These are phyloP conservation scores for Geotrupes spiniger DNA, from an alignment of 2,888 invertebrate genomes.

Conservation along the genomic window DNA sequence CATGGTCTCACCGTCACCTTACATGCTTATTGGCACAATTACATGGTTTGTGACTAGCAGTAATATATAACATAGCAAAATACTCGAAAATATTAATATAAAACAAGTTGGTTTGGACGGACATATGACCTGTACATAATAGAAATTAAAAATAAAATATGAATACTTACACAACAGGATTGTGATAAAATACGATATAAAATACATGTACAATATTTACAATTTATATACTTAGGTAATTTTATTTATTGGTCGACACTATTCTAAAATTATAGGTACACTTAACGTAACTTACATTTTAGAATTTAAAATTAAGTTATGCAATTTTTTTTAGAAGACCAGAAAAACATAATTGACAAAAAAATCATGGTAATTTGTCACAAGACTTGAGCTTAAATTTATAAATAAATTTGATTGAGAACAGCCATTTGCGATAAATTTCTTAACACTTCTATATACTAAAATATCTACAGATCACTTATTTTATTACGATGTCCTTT, in stretches of 20 bases:
- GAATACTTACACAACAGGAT: constrained; percentile 12
- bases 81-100: too few species aligned
- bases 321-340: background rate
- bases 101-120: constrained; percentile 7
- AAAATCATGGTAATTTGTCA: background rate
- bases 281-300: constrained; percentile 10
- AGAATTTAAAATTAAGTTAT: background rate
- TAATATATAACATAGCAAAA: constrained; percentile 18
- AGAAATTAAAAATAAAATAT: constrained; percentile 11
- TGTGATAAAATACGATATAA: constrained; percentile 2
- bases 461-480: constrained; percentile 14
- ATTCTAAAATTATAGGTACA: constrained; percentile 12
- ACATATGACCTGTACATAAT: constrained; percentile 10
- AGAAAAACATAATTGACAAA: constrained; percentile 5
- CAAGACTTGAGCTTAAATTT: constrained; percentile 1
- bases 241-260: constrained; percentile 8
- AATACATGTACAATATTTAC: constrained; percentile 34
- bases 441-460: constrained; percentile 5
- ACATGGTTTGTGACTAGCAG: constrained; percentile 34
- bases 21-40: constrained; percentile 35
- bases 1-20: constrained; percentile 31
- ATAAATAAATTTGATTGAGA: background rate
- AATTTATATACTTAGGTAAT: constrained; percentile 16
- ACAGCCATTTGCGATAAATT: background rate
- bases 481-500: constrained; percentile 17